Conservation (phyloP, 2,113 vertebrate species). For the Nibea albiflora region DNA sequence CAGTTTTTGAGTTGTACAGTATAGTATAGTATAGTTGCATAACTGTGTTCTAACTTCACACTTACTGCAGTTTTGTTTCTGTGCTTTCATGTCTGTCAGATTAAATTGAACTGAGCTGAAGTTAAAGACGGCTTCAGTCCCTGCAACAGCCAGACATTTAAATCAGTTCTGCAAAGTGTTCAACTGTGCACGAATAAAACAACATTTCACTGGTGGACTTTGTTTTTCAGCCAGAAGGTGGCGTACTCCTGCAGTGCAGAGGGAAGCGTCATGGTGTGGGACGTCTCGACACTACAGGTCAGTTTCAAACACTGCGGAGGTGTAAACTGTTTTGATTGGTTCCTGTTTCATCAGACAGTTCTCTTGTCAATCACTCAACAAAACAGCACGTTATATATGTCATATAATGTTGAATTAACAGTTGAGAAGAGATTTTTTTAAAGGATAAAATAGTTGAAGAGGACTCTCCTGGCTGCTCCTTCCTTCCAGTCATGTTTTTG, state of each 20-base stretch:
- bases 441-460: background rate
- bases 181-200: background rate
- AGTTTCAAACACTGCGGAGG: background rate
- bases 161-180: background rate
- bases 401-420: background rate
- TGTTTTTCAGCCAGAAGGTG: constrained; percentile 76
- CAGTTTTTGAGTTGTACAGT: background rate
- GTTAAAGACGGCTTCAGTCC: background rate
- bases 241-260: constrained; percentile 94
- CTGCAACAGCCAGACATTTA: background rate
- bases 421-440: background rate
- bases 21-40: no score
- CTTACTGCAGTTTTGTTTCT: background rate
- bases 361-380: background rate
- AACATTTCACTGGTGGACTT: background rate
- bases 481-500: background rate
- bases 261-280: constrained; percentile 91
- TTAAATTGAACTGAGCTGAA: background rate
- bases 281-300: constrained; percentile 88
- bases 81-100: background rate
- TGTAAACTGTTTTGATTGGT: background rate
- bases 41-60: no score
- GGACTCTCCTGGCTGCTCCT: background rate
- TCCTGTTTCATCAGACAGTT: background rate
- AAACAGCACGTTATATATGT: background rate